Evolutionary conservation across 2,888 invertebrate species (phyloP), one percentile per base, ranked within the genome.

Genomic region (Heteromurus nitidus): DNA sequence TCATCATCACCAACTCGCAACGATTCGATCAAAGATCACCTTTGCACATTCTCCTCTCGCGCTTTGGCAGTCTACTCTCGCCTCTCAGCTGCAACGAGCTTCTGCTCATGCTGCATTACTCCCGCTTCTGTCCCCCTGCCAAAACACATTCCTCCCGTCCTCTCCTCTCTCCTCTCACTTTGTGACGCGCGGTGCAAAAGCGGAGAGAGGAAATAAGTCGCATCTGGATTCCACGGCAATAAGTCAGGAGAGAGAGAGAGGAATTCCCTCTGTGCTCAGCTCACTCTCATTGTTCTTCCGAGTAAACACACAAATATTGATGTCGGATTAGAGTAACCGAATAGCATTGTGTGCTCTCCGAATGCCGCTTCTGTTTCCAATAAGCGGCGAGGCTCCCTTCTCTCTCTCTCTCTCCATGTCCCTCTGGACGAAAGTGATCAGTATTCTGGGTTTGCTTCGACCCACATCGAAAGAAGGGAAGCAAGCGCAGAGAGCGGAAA

Each of bases 141-240:
- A 80, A 80, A 72, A 80, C 58, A 67, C 24, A 75, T 31, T 62
- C 60, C 22, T 42, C 44, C 22, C 30, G n/a, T n/a, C n/a, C n/a
- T n/a, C n/a, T n/a, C 36, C 20, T 44, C 30, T 60, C 64, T 64
- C 31, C 3, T 60, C 16, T 60, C 20, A 30, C 36, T 28, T 18
- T 20, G 22, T 44, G 20, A 20, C 53, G 20, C n/a, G n/a, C n/a
- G n/a, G n/a, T n/a, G n/a, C n/a, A n/a, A n/a, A n/a, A n/a, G n/a
- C n/a, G n/a, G 20, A 3, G 20, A 53, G 11, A 22, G 11, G 0
- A 31, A 31, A 13, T 9, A 22, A 26, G 9, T 53, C 62, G 64
- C 81, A 81, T 81, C 81, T 81, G 81, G 81, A 81, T 81, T 75
- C 11, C 44, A 70, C 69, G 50, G 55, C 74, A 55, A 75, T 81